Conservation (phyloP, 2,113 vertebrate genomes). For the Cyanoderma ruficeps region DNA sequence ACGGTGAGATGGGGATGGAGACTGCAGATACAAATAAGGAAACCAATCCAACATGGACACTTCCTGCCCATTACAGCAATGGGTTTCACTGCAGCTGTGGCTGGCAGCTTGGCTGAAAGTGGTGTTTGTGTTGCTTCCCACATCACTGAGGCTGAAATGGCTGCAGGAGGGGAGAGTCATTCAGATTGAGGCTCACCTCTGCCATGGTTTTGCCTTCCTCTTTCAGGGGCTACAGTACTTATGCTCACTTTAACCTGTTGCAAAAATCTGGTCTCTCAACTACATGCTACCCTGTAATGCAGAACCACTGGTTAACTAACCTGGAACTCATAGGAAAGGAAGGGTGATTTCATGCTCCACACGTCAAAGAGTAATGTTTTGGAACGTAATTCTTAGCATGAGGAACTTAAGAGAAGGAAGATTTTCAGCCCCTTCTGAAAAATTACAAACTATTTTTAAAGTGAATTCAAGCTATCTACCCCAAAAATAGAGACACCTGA, state of each 20-base stretch:
- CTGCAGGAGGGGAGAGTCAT: neutral
- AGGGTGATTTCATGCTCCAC: neutral
- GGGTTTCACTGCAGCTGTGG: rapidly evolving
- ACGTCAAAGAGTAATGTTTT: neutral
- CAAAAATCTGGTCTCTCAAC: neutral
- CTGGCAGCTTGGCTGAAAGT: neutral
- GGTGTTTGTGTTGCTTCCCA: neutral
- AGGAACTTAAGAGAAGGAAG: neutral
- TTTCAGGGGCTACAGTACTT: neutral
- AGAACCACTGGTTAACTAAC: neutral
- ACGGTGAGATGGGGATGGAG: neutral
- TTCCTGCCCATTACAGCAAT: neutral
- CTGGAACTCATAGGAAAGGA: neutral
- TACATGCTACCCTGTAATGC: no score
- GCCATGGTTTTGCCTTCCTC: rapidly evolving
- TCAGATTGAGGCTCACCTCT: neutral
- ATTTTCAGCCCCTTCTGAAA: neutral
- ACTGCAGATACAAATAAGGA: neutral
- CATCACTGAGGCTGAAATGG: neutral
- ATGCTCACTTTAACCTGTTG: neutral
- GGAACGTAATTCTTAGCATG: neutral
- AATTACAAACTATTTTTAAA: neutral
- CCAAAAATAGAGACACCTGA: neutral
- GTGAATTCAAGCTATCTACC: neutral
- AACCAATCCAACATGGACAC: neutral